These are phyloP conservation scores for Neomicropteryx cornuta DNA, from an alignment of 1,140 invertebrate species.

Conservation along the genomic window DNA sequence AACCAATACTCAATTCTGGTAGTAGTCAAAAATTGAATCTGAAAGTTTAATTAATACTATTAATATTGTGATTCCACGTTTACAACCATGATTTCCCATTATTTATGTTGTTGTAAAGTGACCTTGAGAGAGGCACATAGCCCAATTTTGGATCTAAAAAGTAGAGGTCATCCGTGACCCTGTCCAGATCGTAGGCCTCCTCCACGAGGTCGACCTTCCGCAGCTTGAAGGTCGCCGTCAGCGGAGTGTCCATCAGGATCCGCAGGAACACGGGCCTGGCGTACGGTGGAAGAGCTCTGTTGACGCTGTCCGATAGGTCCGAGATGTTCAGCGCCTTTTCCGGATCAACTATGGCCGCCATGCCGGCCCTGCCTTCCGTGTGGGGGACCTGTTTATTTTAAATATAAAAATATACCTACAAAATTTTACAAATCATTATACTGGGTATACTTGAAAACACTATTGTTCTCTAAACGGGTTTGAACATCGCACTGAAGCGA, in stretches of 20 bases:
- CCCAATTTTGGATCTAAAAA: conserved; percentile 54
- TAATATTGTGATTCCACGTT: no score
- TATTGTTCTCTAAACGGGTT: no score
- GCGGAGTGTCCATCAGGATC: conserved; percentile 62
- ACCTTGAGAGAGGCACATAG: conserved; percentile 52
- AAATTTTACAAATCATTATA: neutral
- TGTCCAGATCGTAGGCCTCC: conserved; percentile 61
- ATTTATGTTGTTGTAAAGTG: conserved; percentile 54
- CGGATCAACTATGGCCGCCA: conserved; percentile 84
- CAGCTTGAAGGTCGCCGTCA: conserved; percentile 88
- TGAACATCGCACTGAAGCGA: no score
- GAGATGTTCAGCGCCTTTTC: conserved; percentile 53
- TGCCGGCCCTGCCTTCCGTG: conserved; percentile 87
- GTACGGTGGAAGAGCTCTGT: conserved; percentile 65
- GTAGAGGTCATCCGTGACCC: conserved; percentile 59
- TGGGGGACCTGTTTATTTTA: conserved; percentile 52
- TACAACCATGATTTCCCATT: conserved; percentile 47
- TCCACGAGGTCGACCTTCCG: conserved; percentile 73
- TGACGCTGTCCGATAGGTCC: conserved; percentile 49
- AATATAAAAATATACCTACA: conserved; percentile 3
- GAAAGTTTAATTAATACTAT: no score
- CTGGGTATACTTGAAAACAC: neutral
- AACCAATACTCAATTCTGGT: no score
- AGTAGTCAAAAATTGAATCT: no score
- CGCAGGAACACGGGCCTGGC: conserved; percentile 85